Base-by-base conservation (phyloP, 2,113 vertebrate species). In the Dicaeum eximium region DNA sequence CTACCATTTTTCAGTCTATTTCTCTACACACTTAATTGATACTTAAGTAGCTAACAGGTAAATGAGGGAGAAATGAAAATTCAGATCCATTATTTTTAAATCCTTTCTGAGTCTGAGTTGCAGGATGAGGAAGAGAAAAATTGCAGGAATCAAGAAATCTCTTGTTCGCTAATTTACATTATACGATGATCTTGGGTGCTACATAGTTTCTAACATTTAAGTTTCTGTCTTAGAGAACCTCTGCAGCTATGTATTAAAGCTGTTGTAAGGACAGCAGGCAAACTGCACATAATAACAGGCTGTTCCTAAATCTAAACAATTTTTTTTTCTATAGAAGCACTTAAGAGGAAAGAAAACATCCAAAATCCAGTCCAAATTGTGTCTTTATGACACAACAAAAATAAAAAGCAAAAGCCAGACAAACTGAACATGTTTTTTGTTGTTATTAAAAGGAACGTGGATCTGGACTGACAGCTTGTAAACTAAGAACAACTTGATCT, bases 391-490 rank as follows among this genome's bases (percentile, higher is more conserved):
- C 37, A 65, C 44, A 93, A 80, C 61, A 64, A 88, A 92, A 92
- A 84, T 62, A 89, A 91, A 91, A 91, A 96, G 45, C 78, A 83
- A 93, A 90, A 79, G 44, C 72, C 86, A 92, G 62, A 86, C 58
- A 67, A 92, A 86, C 64, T 53, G 92, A 96, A 53, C 94, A 91
- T 89, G 80, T 95, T 93, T 90, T 95, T 85, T 87, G 94, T 94
- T 82, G 72, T 88, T 97, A 83, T 83, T 95, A 93, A 86, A 90
- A 96, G 86, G 80, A 83, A 84, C 48, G 62, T 48, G 75, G 47
- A 84, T 96, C 71, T 88, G 89, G 67, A 85, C 84, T 81, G 94
- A 85, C 89, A 97, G 91, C 83, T 93, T 94, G 89, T 87, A 94
- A 90, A 79, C 48, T 57, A 90, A 93, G 35, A 81, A 40, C 56